These are phyloP conservation scores for Carassius gibelio DNA, from an alignment of 2,113 vertebrate genomes.

Conservation along the genomic window DNA sequence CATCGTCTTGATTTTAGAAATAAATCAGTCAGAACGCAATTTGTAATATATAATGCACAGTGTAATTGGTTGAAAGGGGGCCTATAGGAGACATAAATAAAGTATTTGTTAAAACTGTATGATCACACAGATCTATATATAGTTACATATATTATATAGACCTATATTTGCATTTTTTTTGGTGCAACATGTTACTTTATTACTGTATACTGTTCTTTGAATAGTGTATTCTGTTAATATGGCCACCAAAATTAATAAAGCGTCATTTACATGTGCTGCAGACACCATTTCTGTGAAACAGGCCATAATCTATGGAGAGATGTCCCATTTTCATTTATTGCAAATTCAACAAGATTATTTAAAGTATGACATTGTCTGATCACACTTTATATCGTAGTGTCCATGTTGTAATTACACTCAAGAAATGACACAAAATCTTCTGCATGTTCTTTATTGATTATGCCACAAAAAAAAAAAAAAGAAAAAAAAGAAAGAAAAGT, in stretches of 20 bases:
- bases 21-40: background rate
- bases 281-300: background rate
- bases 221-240: background rate
- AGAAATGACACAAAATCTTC: background rate
- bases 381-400: conserved; percentile 9
- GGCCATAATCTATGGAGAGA: conserved; percentile 9
- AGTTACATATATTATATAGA: background rate
- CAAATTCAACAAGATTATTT: conserved; percentile 3
- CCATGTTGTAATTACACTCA: conserved; percentile 12
- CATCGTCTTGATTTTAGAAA: background rate
- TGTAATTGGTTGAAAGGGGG: background rate
- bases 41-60: background rate
- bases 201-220: background rate
- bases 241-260: background rate
- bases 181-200: background rate
- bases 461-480: background rate
- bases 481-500: too few species aligned
- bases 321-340: conserved; percentile 21
- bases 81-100: too few species aligned
- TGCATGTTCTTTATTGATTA: background rate
- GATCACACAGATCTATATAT: background rate
- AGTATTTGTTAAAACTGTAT: background rate
- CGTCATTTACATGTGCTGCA: background rate
- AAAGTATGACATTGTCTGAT: background rate
- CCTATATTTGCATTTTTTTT: background rate